Conservation (phyloP, 2,113 vertebrate species). For the Phylloscopus trochiloides region DNA sequence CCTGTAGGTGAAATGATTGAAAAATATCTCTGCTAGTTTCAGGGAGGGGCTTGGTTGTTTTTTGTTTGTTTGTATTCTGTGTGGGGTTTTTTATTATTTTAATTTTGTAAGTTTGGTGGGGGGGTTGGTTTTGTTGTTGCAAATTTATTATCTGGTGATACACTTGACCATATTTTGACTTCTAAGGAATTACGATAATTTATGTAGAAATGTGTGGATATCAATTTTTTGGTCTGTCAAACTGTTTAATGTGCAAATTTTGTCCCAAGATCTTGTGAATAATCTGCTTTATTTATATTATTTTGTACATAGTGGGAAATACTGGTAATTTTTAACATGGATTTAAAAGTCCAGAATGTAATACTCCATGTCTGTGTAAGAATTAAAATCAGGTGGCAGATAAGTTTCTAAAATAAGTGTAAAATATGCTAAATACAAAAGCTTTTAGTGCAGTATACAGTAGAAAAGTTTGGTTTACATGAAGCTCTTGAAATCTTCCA, state of each 20-base stretch:
- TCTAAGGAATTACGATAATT: neutral
- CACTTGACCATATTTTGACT: conserved; percentile 16
- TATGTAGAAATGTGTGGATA: neutral
- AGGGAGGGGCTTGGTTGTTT: neutral
- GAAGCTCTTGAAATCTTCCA: neutral
- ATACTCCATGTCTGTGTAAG: neutral
- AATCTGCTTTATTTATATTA: neutral
- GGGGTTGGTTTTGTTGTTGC: neutral
- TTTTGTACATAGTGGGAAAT: neutral
- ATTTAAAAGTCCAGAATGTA: neutral
- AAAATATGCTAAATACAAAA: neutral
- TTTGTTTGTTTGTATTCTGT: neutral
- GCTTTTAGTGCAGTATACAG: neutral
- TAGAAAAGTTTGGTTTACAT: neutral
- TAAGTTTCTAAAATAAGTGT: neutral
- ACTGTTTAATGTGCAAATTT: neutral
- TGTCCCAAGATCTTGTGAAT: conserved; percentile 2
- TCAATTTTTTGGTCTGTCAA: neutral
- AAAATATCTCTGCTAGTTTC: neutral
- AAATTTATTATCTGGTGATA: neutral
- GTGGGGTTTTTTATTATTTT: no score
- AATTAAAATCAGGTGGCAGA: neutral
- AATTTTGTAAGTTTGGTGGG: neutral
- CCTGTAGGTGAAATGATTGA: neutral
- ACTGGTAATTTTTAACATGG: neutral